A percentile compares a stretch with the other conserved stretches of the same genome.
These are phyloP conservation scores for Tenodera sinensis DNA, from an alignment of 2,888 invertebrate species.

Conservation along the genomic window DNA sequence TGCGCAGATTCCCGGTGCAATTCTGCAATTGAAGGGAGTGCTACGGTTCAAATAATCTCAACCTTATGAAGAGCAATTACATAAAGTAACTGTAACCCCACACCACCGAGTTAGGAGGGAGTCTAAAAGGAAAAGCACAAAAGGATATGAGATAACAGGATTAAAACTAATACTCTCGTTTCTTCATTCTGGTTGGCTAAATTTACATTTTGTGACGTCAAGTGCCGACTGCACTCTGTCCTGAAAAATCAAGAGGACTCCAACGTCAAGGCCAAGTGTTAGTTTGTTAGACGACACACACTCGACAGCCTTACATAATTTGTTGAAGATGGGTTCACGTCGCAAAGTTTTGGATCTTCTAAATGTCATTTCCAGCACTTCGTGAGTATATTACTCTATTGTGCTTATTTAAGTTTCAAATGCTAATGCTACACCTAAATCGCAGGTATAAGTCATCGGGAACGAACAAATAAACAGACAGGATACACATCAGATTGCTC, in stretches of 20 bases:
- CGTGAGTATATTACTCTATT: conserved; percentile 53
- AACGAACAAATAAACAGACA: too few relatives aligned
- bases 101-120: neutral
- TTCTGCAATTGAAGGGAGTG: neutral
- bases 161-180: neutral
- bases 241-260: neutral
- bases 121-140: neutral
- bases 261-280: neutral
- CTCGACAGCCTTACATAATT: neutral
- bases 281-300: neutral
- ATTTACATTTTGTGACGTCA: neutral
- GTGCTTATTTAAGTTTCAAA: neutral
- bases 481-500: too few relatives aligned
- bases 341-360: conserved; percentile 63
- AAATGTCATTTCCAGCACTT: conserved; percentile 59
- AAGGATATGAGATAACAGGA: neutral
- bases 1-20: neutral
- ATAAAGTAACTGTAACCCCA: neutral
- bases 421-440: neutral
- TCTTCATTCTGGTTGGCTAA: neutral
- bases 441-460: too few relatives aligned
- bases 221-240: neutral
- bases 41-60: too few relatives aligned
- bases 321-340: conserved; percentile 47
- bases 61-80: neutral